Evolutionary conservation across 1,140 invertebrate species (phyloP).

Genomic region (Lasioglossum albipes): DNA sequence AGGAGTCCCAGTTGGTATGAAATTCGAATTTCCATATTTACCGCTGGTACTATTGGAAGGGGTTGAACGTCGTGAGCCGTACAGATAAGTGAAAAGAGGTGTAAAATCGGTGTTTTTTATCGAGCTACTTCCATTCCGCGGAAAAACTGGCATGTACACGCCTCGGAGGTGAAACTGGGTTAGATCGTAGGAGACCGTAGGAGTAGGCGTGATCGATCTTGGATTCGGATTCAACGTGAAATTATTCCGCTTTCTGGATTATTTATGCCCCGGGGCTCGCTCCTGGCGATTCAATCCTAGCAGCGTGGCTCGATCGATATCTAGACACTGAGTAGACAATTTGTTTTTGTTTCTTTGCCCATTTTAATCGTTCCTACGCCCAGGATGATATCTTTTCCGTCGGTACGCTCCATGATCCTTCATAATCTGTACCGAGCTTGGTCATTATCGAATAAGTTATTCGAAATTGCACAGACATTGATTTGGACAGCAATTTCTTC

Average conservation of each 20-base stretch:
- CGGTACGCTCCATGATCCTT: too few species aligned
- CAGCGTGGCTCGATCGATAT: constrained; percentile 52
- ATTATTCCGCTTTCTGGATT: constrained; percentile 60
- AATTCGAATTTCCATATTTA: background rate
- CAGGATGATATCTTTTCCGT: background rate
- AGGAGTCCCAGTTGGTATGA: too few species aligned
- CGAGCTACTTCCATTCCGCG: constrained; percentile 30
- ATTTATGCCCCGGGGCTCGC: constrained; percentile 45
- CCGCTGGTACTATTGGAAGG: background rate
- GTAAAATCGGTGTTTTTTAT: constrained; percentile 49
- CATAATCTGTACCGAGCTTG: too few species aligned
- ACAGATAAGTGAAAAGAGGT: constrained; percentile 37
- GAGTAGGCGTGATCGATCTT: constrained; percentile 61
- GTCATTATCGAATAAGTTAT: too few species aligned
- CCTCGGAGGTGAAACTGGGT: constrained; percentile 58
- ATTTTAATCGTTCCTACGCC: background rate
- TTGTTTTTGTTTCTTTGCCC: background rate
- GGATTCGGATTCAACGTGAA: constrained; percentile 61
- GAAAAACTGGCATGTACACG: constrained; percentile 42
- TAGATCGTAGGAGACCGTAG: constrained; percentile 59
- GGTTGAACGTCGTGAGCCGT: background rate
- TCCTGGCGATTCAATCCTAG: constrained; percentile 21
- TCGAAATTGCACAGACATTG: too few species aligned
- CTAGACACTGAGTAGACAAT: constrained; percentile 16
- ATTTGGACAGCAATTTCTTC: too few species aligned